Evolutionary conservation across 2,113 vertebrate species (phyloP).

Genomic region (Hemibagrus wyckioides): DNA sequence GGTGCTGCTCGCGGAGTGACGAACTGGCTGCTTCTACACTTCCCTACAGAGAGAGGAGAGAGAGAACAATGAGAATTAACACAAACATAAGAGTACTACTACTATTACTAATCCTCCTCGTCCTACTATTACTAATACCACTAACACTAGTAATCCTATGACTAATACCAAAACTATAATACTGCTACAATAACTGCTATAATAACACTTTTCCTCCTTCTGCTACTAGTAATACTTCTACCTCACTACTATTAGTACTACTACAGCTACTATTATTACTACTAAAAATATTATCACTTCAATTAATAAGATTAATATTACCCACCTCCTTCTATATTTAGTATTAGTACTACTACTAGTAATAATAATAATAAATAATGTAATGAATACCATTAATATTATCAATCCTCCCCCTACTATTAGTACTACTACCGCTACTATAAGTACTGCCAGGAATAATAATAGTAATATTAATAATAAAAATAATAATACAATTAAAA

Average conservation of each 20-base stretch:
- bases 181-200: not conserved
- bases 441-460: not conserved
- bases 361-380: not conserved
- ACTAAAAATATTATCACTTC: not conserved
- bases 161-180: not conserved
- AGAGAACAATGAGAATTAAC: not conserved
- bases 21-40: constrained; percentile 65
- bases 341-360: not conserved
- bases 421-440: not conserved
- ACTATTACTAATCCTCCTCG: not conserved
- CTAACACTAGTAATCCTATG: not conserved
- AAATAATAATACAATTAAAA: no score
- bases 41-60: constrained; percentile 64
- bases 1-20: not conserved
- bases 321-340: no score
- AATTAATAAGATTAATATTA: not conserved
- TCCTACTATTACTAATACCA: not conserved
- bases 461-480: no score
- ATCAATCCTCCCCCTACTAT: not conserved
- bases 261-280: not conserved
- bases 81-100: not conserved
- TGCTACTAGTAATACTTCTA: not conserved
- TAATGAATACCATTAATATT: not conserved
- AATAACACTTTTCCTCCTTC: not conserved
- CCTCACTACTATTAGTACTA: not conserved